Evolutionary conservation across 2,888 invertebrate genomes (phyloP).

Genomic region (Labia minor): DNA sequence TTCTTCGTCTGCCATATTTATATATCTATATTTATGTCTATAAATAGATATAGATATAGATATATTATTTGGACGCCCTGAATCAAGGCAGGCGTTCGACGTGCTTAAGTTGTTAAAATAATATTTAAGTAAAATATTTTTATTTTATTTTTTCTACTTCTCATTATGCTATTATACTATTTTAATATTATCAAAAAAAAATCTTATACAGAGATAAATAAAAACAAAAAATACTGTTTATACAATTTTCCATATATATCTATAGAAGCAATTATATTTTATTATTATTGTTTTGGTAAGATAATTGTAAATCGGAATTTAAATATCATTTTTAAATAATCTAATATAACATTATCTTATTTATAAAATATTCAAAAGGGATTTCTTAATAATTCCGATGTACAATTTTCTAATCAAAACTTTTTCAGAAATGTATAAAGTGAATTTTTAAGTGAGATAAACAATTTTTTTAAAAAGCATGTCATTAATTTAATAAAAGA

Average conservation of each 20-base stretch:
- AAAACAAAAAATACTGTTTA: background rate
- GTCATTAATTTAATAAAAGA: background rate
- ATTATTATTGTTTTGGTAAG: background rate
- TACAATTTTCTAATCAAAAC: background rate
- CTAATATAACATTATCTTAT: too few relatives aligned
- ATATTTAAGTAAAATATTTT: background rate
- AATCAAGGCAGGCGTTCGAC: background rate
- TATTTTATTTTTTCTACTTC: too few relatives aligned
- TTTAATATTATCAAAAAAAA: too few relatives aligned
- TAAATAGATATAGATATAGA: too few relatives aligned
- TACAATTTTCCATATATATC: background rate
- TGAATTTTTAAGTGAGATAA: background rate
- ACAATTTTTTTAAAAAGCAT: background rate
- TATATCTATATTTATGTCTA: too few relatives aligned
- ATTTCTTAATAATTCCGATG: background rate
- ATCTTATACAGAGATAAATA: background rate
- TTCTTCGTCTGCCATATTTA: slow-evolving; percentile 5
- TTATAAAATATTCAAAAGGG: too few relatives aligned
- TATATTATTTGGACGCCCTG: too few relatives aligned
- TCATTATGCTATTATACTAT: too few relatives aligned
- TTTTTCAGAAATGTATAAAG: background rate
- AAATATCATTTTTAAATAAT: too few relatives aligned
- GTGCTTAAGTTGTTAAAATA: background rate
- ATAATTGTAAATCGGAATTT: background rate
- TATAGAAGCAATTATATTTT: slow-evolving; percentile 3